Evolutionary conservation across 2,888 invertebrate species (phyloP).

Genomic region (Arge pagana): DNA sequence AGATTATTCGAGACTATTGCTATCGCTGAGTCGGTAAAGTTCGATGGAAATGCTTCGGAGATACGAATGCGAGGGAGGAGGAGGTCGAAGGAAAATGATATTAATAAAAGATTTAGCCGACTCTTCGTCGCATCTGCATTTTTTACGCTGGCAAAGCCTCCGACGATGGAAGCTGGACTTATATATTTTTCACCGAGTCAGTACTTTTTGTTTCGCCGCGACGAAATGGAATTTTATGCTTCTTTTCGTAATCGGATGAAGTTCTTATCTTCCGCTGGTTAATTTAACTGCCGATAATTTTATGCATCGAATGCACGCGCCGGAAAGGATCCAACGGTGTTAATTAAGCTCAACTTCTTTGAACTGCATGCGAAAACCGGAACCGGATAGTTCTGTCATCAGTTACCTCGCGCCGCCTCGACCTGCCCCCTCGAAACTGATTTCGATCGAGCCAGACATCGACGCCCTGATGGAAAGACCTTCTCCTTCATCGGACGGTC

Average conservation of each 20-base stretch:
- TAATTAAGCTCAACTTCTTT: slow-evolving; percentile 19
- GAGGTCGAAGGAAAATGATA: too few species aligned
- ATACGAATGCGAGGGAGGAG: too few species aligned
- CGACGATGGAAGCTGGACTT: not conserved
- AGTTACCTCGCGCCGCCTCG: slow-evolving; percentile 37
- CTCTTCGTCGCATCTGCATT: too few species aligned
- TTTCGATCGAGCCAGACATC: slow-evolving; percentile 6
- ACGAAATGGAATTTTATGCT: not conserved
- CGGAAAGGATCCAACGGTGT: slow-evolving; percentile 14
- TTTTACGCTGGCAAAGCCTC: too few species aligned
- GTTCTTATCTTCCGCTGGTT: slow-evolving; percentile 8
- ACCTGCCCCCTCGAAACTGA: not conserved
- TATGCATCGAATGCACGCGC: slow-evolving; percentile 16
- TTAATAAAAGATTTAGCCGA: too few species aligned
- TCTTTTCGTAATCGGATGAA: slow-evolving; percentile 8
- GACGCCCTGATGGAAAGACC: slow-evolving; percentile 4
- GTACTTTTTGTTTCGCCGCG: not conserved
- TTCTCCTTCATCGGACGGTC: slow-evolving; percentile 43
- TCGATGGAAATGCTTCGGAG: too few species aligned
- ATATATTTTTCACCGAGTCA: too few species aligned
- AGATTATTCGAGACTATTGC: too few species aligned
- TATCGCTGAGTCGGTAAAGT: too few species aligned
- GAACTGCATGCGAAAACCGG: slow-evolving; percentile 34
- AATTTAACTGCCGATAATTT: slow-evolving; percentile 10
- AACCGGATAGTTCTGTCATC: slow-evolving; percentile 54